phyloP scores from a whole-genome alignment of 1,140 invertebrate species.

The Drosophila pallidifrons region DNA sequence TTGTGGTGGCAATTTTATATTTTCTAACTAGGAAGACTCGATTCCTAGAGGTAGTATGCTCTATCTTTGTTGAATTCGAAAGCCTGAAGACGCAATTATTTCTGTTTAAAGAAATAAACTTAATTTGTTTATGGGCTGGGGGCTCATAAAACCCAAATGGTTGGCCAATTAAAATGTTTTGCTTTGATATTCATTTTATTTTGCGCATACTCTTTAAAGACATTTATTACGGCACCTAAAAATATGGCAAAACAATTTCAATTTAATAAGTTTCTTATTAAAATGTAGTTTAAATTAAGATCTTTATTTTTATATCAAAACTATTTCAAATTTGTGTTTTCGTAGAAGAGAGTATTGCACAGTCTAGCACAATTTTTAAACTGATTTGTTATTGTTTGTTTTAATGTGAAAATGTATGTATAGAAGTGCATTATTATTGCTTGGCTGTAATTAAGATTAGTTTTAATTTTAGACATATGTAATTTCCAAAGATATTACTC shows the following conservation, averaged over 20 bases:
- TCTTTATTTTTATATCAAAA: not conserved
- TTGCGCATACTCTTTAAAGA: not conserved
- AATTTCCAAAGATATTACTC: not conserved
- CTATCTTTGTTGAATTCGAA: constrained; percentile 12
- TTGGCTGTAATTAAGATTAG: constrained; percentile 19
- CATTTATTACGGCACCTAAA: too few relatives aligned
- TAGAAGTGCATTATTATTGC: constrained; percentile 18
- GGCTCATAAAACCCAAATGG: constrained; percentile 57
- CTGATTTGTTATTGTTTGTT: not conserved
- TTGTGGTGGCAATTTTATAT: constrained; percentile 7
- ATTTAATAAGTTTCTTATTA: too few relatives aligned
- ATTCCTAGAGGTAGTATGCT: not conserved
- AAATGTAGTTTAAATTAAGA: not conserved
- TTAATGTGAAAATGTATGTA: constrained; percentile 12
- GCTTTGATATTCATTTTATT: constrained; percentile 22
- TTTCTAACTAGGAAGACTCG: not conserved
- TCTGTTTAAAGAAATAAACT: constrained; percentile 36
- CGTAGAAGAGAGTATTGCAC: not conserved
- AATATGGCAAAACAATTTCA: too few relatives aligned
- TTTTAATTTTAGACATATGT: constrained; percentile 1
- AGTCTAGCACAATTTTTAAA: not conserved
- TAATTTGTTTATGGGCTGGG: constrained; percentile 48
- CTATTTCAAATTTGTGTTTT: not conserved
- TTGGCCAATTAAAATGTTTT: constrained; percentile 21
- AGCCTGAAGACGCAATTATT: constrained; percentile 17